Evolutionary conservation across 2,888 invertebrate genomes (phyloP), one percentile per base, ranked within the genome.

Genomic region (Thereva nobilitata): DNA sequence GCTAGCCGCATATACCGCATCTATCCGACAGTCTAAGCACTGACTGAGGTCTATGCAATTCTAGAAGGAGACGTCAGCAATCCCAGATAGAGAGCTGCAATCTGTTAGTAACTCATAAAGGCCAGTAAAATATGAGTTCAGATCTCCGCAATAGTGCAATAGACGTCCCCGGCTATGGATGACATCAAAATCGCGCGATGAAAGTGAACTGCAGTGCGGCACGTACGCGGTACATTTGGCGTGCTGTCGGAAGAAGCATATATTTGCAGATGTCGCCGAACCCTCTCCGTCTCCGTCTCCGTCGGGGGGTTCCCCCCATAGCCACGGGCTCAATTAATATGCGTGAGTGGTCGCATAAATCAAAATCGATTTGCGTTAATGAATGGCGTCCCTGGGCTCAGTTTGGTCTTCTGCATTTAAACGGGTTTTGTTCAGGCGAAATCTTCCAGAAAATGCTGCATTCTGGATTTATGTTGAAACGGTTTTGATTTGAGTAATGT

Each of bases 301-400:
- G 1, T 23, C 2, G 23, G 23, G 23, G 23, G 23, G 2, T 47
- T 47, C 23, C 49, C 40, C 40, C 23, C 23, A 23, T 23, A 23
- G 23, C 23, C 23, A 2, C 23, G 23, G 61, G 38, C 41, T 61
- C 64, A 64, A 64, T 64, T 64, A 64, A 64, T 64, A 64, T 44
- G 64, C 65, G 49, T 65, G 65, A 65, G 65, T 65, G 65, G 65
- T 55, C 65, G 42, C 55, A 65, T 65, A 65, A 65, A 65, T 65
- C 65, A 65, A 65, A 65, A 56, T 65, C 47, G 55, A 56, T 59
- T 66, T 45, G 57, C 59, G 44, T 64, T 64, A 64, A 64, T 53
- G 64, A 64, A 64, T 54, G 64, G 64, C 42, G 50, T 40, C 40
- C 12, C 55, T 23, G n/a, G 50, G 40, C 23, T 47, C 49, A 37